A percentile compares a stretch with the other conserved stretches of the same genome.
phyloP scores from a whole-genome alignment of 1,140 invertebrate genomes.

The Formica selysi region DNA sequence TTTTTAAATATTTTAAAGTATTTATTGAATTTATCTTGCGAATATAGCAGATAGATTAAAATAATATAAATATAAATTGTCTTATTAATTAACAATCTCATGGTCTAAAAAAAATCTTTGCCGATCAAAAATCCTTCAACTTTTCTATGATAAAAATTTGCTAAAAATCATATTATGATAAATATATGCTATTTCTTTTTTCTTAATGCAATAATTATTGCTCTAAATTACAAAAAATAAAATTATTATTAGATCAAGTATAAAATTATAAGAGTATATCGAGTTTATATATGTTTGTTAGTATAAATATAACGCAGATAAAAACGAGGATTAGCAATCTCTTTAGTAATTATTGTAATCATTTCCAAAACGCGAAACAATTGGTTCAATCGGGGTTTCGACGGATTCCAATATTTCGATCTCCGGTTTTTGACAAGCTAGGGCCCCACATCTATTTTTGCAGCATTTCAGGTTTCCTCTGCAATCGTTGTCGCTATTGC shows the following conservation, averaged over 20 bases:
- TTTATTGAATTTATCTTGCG: neutral
- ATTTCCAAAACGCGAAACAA: neutral
- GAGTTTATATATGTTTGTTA: conserved; percentile 13
- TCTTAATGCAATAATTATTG: neutral
- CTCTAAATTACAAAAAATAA: neutral
- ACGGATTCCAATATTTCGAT: conserved; percentile 58
- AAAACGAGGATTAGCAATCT: neutral
- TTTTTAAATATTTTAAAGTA: neutral
- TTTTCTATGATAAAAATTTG: neutral
- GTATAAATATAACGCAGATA: conserved; percentile 48
- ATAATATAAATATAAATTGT: neutral
- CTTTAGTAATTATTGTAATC: conserved; percentile 27
- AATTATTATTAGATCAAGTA: neutral
- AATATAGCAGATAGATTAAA: neutral
- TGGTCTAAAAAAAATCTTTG: neutral
- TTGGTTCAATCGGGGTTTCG: conserved; percentile 45
- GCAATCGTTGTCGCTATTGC: conserved; percentile 87
- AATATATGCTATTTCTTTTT: neutral
- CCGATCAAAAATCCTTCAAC: neutral
- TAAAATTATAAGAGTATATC: neutral
- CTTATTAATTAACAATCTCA: neutral
- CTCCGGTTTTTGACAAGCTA: conserved; percentile 86
- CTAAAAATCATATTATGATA: neutral
- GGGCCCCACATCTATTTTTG: conserved; percentile 88
- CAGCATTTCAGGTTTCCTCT: conserved; percentile 87